phyloP scores from a whole-genome alignment of 2,797 vertebrate genomes.

The Poecilia wingei region DNA sequence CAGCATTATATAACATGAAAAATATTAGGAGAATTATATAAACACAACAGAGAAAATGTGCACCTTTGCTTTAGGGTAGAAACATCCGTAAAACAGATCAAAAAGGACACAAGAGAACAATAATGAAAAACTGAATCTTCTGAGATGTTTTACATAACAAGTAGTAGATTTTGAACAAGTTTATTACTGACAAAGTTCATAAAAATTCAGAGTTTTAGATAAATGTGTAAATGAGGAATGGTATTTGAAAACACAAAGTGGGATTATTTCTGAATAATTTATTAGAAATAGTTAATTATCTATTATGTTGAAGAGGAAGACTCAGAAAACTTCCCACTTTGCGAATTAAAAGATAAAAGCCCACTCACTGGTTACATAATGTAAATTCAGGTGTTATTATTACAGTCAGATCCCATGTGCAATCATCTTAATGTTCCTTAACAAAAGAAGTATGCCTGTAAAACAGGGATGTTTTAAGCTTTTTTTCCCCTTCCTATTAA shows the following conservation, averaged over 20 bases:
- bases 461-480: neutral
- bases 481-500: neutral
- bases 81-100: conserved; percentile 16
- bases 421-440: neutral
- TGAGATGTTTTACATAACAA: conserved; percentile 18
- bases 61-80: conserved; percentile 9
- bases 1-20: conserved; percentile 20
- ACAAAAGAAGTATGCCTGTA: neutral
- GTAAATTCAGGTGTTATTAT: neutral
- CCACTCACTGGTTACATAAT: neutral
- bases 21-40: conserved; percentile 21
- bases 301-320: neutral
- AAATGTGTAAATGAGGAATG: neutral
- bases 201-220: neutral
- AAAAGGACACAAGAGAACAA: conserved; percentile 27
- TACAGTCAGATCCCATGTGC: neutral
- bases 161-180: neutral
- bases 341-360: neutral
- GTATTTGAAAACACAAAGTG: neutral
- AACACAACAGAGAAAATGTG: conserved; percentile 31
- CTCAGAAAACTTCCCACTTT: neutral
- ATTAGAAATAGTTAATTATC: neutral
- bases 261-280: neutral
- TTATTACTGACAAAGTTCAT: neutral
- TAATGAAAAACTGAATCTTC: conserved; percentile 19